Base-by-base conservation (phyloP, 2,888 invertebrate species). In the Apodemia zela region DNA sequence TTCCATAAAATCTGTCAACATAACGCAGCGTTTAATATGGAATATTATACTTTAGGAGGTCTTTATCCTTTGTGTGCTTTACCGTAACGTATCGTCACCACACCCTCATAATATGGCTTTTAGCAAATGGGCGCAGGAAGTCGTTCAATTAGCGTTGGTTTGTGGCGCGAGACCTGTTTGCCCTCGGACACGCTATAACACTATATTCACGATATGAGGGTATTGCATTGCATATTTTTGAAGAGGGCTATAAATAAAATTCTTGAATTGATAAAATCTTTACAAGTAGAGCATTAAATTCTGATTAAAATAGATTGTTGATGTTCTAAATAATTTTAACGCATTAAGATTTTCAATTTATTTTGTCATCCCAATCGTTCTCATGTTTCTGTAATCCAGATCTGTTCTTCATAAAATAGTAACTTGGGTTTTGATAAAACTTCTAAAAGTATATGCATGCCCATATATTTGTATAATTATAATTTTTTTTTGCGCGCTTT, bases 131-230 rank as follows among this genome's bases (percentile, higher is more conserved):
- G 59, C 60, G 54, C 74, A 72, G 80, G 79, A 81, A 75, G 78
- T 70, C 65, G 59, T 63, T 72, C 76, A 72, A 82, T 83, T 83
- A 80, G 73, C 72, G 73, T 69, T 76, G 74, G 79, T 80, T 79
- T 72, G 75, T 68, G 61, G 63, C 61, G 25, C 51, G 62, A 49
- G 63, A 60, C 60, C 64, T 65, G 68, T 65, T 63, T 64, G 63
- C 49, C 62, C 63, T 59, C 59, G 35, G 62, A 62, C 63, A 64
- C 63, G 61, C 47, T 35, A 51, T 59, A 60, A 33, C 63, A 59
- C 47, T 35, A 51, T 59, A 60, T 42, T 57, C 51, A 51, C 13
- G 51, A 51, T 51, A 51, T 51, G 51, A 51, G 51, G 25, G 25
- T 25, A 25, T 51, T 51, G 13, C 29, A 15, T 54, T 54, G 29